phyloP scores from a whole-genome alignment of 2,888 invertebrate genomes.

The Dorcus parallelipipedus region DNA sequence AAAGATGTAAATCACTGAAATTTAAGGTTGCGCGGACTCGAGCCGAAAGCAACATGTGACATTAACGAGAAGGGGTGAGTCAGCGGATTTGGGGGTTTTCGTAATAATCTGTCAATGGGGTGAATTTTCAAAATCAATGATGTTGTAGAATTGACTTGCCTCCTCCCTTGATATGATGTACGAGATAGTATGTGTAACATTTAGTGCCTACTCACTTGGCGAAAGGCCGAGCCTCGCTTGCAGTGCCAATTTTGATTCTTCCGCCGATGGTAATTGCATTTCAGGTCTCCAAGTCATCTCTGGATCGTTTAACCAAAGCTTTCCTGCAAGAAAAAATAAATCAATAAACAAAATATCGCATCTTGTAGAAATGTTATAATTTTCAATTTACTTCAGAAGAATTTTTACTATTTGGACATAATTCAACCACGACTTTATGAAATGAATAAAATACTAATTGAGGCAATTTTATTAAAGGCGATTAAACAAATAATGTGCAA shows the following conservation, averaged over 20 bases:
- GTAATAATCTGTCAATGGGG: conserved; percentile 46
- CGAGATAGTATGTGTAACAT: not conserved
- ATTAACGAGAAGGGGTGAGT: conserved; percentile 46
- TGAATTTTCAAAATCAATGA: conserved; percentile 42
- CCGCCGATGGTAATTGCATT: conserved; percentile 45
- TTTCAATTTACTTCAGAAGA: not conserved
- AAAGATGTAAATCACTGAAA: conserved; percentile 4
- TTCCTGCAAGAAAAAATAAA: conserved; percentile 41
- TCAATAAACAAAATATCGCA: too few relatives aligned
- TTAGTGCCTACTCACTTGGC: conserved; percentile 43
- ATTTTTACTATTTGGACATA: not conserved
- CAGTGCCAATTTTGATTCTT: conserved; percentile 49
- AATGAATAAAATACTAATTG: not conserved
- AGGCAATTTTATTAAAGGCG: not conserved
- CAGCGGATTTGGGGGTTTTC: conserved; percentile 39
- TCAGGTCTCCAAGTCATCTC: conserved; percentile 50
- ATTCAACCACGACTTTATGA: not conserved
- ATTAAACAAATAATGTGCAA: not conserved
- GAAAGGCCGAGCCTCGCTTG: conserved; percentile 49
- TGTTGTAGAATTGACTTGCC: conserved; percentile 35
- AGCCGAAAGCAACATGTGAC: conserved; percentile 40
- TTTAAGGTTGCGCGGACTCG: not conserved
- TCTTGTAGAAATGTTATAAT: too few relatives aligned
- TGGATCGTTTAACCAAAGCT: conserved; percentile 50
- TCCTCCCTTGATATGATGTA: conserved; percentile 8